Evolutionary conservation across 1,140 invertebrate species (phyloP), one percentile per base, ranked within the genome.

Genomic region (Mya arenaria): DNA sequence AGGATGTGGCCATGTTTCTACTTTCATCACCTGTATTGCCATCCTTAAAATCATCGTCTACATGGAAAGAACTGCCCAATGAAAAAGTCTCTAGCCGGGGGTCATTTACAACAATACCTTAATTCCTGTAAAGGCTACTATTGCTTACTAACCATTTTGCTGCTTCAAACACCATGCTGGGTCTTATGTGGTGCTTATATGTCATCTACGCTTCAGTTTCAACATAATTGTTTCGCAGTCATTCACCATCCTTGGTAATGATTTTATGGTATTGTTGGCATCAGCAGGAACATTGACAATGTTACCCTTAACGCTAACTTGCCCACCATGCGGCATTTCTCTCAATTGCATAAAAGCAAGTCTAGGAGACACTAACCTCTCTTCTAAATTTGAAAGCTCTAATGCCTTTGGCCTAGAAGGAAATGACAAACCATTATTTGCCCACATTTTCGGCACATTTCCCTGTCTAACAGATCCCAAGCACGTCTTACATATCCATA

Each of bases 381-480:
- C 75, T 39, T 79, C 75, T n/a, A 79, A 58, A 58, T 68, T 55
- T 6, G 63, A 58, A 4, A 79, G 34, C 13, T 62, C 19, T 13
- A 30, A 25, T 32, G 15, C 39, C 63, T 44, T n/a, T 17, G 83
- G 83, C 37, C 60, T 79, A 17, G 32, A 39, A 30, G 84, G 84
- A 79, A 85, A 85, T 63, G 72, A 44, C 63, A 84, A 37, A 36
- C 84, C 84, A 83, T 86, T 84, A 48, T 17, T 19, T 48, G 30
- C 32, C 78, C 78, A 80, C 34, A 80, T 6, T 48, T 80, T 56
- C 23, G 78, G 78, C 25, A 72, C 48, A 28, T 82, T 82, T 58
- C 34, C 44, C 44, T 55, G 23, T 48, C 32, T 65, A 19, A 65
- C 39, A 41, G n/a, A 63, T 41, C 15, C n/a, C 23, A n/a, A 28